Conservation (phyloP, 2,888 invertebrate species). For the Euzophera pinguis region DNA sequence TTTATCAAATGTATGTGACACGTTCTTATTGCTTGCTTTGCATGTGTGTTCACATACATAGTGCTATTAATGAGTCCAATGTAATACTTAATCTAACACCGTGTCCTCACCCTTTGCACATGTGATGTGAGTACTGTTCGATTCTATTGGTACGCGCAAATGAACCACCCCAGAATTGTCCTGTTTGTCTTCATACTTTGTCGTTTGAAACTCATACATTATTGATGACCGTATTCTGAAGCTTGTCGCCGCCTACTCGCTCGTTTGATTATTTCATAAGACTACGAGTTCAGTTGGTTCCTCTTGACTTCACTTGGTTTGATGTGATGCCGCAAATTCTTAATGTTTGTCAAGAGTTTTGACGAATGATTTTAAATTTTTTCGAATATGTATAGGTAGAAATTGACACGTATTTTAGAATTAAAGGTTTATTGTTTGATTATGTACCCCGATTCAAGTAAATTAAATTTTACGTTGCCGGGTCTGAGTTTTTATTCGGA, state of each 20-base stretch:
- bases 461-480: no score
- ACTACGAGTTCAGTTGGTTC: conserved; percentile 11
- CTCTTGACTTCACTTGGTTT: neutral
- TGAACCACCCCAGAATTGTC: conserved; percentile 51
- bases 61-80: neutral
- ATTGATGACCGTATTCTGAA: conserved; percentile 53
- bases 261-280: conserved; percentile 63
- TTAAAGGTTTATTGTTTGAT: no score
- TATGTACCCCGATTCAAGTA: no score
- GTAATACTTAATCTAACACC: conserved; percentile 24
- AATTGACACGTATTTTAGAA: no score
- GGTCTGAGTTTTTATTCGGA: no score
- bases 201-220: conserved; percentile 67
- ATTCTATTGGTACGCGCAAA: conserved; percentile 60
- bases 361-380: no score
- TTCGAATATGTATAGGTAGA: no score
- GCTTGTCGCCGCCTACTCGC: conserved; percentile 44
- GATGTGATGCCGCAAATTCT: neutral
- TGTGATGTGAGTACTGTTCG: conserved; percentile 44
- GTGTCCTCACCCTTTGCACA: conserved; percentile 28
- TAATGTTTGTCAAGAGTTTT: no score
- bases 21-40: no score
- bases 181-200: conserved; percentile 70
- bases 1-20: no score
- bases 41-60: no score